These are phyloP conservation scores for Hypomesus transpacificus DNA, from an alignment of 2,113 vertebrate genomes.

Conservation along the genomic window DNA sequence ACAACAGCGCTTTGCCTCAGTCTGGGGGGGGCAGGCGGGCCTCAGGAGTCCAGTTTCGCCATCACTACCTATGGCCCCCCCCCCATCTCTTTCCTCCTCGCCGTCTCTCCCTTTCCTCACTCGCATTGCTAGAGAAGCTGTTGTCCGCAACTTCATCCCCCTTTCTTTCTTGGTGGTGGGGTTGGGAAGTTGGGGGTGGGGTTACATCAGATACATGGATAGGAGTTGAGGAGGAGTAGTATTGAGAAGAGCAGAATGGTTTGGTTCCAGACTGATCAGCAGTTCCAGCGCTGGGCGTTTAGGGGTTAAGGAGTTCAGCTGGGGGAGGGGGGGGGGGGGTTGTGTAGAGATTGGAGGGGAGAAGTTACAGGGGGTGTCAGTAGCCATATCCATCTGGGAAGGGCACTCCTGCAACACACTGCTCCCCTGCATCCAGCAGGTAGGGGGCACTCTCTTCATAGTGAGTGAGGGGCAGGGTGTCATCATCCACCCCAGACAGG, in stretches of 20 bases:
- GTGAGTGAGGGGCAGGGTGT: constrained; percentile 87
- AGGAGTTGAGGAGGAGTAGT: too few relatives aligned
- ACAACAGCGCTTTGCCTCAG: constrained; percentile 29
- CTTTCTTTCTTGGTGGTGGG: neutral
- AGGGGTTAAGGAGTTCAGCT: constrained; percentile 36
- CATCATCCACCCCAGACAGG: constrained; percentile 76
- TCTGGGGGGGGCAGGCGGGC: constrained; percentile 22
- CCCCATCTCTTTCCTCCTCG: constrained; percentile 26
- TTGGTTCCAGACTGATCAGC: constrained; percentile 41
- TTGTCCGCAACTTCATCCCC: constrained; percentile 41
- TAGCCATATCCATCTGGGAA: constrained; percentile 87
- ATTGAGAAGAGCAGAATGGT: too few relatives aligned
- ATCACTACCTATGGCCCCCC: constrained; percentile 21
- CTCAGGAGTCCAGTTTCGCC: constrained; percentile 37
- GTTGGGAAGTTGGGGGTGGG: neutral
- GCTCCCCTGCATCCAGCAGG: constrained; percentile 83
- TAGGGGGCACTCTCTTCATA: constrained; percentile 84
- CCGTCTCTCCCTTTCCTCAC: constrained; percentile 7
- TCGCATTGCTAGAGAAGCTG: constrained; percentile 18
- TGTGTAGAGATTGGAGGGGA: constrained; percentile 8
- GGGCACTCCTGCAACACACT: constrained; percentile 75
- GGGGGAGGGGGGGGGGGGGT: constrained; percentile 11
- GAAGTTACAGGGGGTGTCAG: constrained; percentile 53
- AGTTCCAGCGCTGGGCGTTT: constrained; percentile 47
- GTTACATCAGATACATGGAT: too few relatives aligned